These are phyloP conservation scores for Caenorhabditis panamensis DNA, from an alignment of 2,888 invertebrate genomes.

Conservation along the genomic window DNA sequence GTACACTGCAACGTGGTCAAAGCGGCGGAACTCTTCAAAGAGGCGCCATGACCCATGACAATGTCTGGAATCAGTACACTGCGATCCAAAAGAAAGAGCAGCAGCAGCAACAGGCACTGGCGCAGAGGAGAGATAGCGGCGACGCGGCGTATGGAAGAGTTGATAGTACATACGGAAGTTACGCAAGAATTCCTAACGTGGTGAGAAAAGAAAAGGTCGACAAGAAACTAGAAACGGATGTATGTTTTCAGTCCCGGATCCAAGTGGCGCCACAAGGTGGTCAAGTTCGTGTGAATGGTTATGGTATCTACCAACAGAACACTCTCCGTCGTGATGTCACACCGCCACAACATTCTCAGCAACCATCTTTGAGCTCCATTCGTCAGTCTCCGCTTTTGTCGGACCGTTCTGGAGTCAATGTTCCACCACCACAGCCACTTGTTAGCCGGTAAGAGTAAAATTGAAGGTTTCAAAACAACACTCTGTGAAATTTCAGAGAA, in stretches of 20 bases:
- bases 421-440: conserved; percentile 51
- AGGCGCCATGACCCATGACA: conserved; percentile 43
- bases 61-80: conserved; percentile 69
- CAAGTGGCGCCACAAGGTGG: conserved; percentile 63
- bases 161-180: conserved; percentile 68
- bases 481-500: conserved; percentile 46
- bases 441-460: conserved; percentile 41
- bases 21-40: conserved; percentile 61
- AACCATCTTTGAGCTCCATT: conserved; percentile 54
- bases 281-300: conserved; percentile 55
- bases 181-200: conserved; percentile 67
- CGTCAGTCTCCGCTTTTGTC: conserved; percentile 70
- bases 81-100: conserved; percentile 70
- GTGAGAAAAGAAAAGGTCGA: conserved; percentile 23
- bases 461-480: background rate
- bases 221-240: background rate
- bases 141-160: conserved; percentile 62
- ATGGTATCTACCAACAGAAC: conserved; percentile 48
- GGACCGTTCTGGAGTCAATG: conserved; percentile 55
- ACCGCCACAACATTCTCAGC: conserved; percentile 36
- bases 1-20: conserved; percentile 61
- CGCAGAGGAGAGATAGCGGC: conserved; percentile 60
- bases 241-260: conserved; percentile 58
- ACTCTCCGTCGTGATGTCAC: conserved; percentile 54
- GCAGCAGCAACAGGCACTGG: conserved; percentile 48